Evolutionary conservation across 1,140 invertebrate genomes (phyloP), one percentile per base, ranked within the genome.

Genomic region (Hyphantria cunea): DNA sequence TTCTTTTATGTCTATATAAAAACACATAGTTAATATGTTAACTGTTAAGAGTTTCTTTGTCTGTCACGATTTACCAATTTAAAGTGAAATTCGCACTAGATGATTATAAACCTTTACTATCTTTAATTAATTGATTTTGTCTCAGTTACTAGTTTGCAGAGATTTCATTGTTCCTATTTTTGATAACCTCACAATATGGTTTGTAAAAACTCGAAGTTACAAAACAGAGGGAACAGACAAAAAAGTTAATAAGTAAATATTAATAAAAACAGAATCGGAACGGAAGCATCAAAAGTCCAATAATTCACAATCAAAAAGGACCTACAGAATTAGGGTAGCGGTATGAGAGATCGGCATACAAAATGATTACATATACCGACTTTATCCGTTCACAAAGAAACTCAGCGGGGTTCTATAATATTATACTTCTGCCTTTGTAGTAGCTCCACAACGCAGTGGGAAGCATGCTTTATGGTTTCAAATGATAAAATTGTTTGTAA

Each of bases 401-500:
- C 87, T 39, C 87, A 90, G 87, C 87, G 87, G 85, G 87, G 83
- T 79, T 77, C 82, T 82, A 82, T 78, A 77, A 87, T 90, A 90
- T 88, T 87, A 82, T 90, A 83, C 83, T 75, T 80, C 75, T 80
- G 76, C 84, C 83, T 90, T 88, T 90, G 84, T 88, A 68, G 85
- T 82, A 82, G 80, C 80, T 76, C 68, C 73, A 71, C 67, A 69
- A 67, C 84, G 56, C 84, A 82, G 86, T 86, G 75, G 85, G 86
- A 76, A 81, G 82, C 77, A 88, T 84, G 74, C 82, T 89, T 88
- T 89, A 89, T 86, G 87, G 84, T 82, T 90, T 84, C 81, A 81
- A 90, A 90, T 90, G 87, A 88, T 90, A 87, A 82, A 84, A 89
- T 78, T 84, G 86, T 88, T 88, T 86, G 82, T 85, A 76, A 83